Base-by-base conservation (phyloP, 2,888 invertebrate species). In the Dione vanillae region DNA sequence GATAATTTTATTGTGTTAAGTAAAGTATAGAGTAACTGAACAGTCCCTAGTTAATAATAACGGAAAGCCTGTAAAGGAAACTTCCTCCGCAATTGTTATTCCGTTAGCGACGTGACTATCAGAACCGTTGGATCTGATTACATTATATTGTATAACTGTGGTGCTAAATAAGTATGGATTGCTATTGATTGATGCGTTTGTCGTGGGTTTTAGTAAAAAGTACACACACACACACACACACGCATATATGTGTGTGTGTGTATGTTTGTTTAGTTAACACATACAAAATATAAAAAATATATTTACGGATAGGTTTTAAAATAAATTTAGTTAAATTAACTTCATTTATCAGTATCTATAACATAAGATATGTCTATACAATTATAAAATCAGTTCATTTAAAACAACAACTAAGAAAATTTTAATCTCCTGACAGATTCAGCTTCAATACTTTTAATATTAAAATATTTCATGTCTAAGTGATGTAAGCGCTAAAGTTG, bases 31-130 rank as follows among this genome's bases (percentile, higher is more conserved):
- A 65, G 47, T 27, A 51, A 66, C 65, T 62, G 27, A 69, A 65
- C 69, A 65, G 62, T 69, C 40, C 65, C 58, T 49, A 20, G 51
- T 19, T 20, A 37, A 56, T 14, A 64, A 56, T 70, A 70, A 59
- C 72, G 74, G 74, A 70, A 70, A 40, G 52, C 65, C 74, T 51
- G 27, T 2, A 70, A 74, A 72, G 74, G 70, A 66, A 70, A 68
- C 72, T 72, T 74, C 72, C 72, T 68, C 61, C 62, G 66, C 59
- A 45, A 72, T 72, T 72, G 70, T 68, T 68, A 72, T 70, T 74
- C 74, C n/a, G 61, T 62, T 62, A 40, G 62, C 43, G 19, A 52
- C 58, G 58, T 65, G 45, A 45, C 65, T 16, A 49, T 54, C 14
- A 56, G 65, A 70, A 66, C 27, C 56, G 51, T 58, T 72, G 61